Evolutionary conservation across 2,888 invertebrate species (phyloP).

Genomic region (Adela reaumurella): DNA sequence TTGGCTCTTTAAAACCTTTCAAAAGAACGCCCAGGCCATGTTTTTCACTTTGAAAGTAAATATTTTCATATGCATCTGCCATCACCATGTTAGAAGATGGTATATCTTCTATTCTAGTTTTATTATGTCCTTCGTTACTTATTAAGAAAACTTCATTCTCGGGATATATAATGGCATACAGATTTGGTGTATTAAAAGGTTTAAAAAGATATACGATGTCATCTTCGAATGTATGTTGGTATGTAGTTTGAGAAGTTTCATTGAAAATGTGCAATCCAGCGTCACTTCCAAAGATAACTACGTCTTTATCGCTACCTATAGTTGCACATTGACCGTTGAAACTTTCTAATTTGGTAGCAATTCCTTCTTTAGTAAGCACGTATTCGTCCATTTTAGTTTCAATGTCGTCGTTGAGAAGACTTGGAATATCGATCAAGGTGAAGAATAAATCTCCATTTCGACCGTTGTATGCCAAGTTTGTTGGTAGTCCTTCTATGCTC

Average conservation of each 20-base stretch:
- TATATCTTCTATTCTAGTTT: conserved; percentile 27
- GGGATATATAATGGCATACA: conserved; percentile 36
- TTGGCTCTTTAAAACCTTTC: conserved; percentile 38
- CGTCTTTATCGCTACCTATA: conserved; percentile 27
- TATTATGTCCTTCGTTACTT: conserved; percentile 30
- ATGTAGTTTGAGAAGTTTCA: conserved; percentile 26
- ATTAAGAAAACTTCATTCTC: conserved; percentile 35
- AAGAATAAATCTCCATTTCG: conserved; percentile 30
- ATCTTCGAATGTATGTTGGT: conserved; percentile 30
- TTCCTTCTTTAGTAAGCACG: conserved; percentile 25
- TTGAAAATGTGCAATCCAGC: conserved; percentile 32
- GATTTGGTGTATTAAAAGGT: conserved; percentile 22
- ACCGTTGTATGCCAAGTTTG: conserved; percentile 33
- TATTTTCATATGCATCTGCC: conserved; percentile 32
- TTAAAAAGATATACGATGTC: conserved; percentile 43
- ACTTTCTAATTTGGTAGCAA: conserved; percentile 32
- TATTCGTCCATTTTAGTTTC: conserved; percentile 49
- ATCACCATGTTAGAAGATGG: conserved; percentile 42
- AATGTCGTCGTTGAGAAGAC: conserved; percentile 34
- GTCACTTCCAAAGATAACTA: conserved; percentile 37
- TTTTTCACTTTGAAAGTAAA: conserved; percentile 44
- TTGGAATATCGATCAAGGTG: conserved; percentile 39
- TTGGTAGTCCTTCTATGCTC: conserved; percentile 40
- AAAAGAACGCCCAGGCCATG: conserved; percentile 41
- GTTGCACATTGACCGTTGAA: conserved; percentile 39